Conservation (phyloP, 2,888 invertebrate species). For the Xestia c-nigrum region DNA sequence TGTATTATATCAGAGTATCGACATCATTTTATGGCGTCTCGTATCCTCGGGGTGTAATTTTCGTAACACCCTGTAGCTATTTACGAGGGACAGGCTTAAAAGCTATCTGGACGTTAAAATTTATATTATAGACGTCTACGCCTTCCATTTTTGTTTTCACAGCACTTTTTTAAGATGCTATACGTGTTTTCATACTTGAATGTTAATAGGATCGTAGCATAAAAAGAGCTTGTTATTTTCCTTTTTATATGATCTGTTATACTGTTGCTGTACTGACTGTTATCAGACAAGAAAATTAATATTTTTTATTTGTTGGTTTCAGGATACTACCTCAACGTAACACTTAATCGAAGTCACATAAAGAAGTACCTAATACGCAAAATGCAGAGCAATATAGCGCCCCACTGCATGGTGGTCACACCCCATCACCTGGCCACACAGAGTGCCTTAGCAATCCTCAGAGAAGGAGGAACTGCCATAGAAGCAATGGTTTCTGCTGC, state of each 20-base stretch:
- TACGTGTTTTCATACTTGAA: conserved; percentile 43
- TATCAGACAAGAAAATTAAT: not conserved
- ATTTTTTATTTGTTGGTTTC: conserved; percentile 57
- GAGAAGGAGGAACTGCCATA: conserved; percentile 85
- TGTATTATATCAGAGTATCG: conserved; percentile 78
- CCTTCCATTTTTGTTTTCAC: conserved; percentile 58
- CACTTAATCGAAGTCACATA: not conserved
- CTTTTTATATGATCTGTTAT: not conserved
- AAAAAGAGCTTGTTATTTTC: conserved; percentile 9
- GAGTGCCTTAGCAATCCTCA: conserved; percentile 81
- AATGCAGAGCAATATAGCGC: conserved; percentile 78
- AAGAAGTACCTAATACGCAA: conserved; percentile 23
- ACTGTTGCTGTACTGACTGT: not conserved
- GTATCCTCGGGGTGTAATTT: conserved; percentile 80
- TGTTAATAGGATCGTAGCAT: conserved; percentile 38
- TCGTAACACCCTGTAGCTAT: conserved; percentile 79
- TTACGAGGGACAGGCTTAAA: conserved; percentile 80
- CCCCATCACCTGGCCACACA: conserved; percentile 86
- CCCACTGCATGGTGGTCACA: conserved; percentile 84
- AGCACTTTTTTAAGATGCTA: conserved; percentile 49
- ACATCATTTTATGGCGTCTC: conserved; percentile 78
- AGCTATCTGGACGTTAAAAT: conserved; percentile 82
- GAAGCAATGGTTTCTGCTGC: conserved; percentile 86
- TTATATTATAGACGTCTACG: conserved; percentile 74
- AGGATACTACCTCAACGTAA: conserved; percentile 43